A percentile compares a stretch with the other conserved stretches of the same genome.
phyloP scores from a whole-genome alignment of 2,113 vertebrate genomes.

The Spermophilus dauricus region DNA sequence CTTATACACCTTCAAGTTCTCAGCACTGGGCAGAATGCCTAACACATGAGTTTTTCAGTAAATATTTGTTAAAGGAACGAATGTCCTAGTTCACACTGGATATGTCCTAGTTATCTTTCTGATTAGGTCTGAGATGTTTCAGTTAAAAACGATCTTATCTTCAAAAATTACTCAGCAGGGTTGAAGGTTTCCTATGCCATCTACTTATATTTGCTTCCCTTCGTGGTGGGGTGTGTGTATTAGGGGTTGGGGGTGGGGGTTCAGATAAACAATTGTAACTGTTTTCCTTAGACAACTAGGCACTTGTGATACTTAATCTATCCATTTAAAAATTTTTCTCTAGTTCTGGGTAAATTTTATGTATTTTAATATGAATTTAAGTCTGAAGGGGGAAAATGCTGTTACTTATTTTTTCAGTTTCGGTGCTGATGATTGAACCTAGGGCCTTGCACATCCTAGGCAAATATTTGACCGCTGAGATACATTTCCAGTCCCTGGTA shows the following conservation, averaged over 20 bases:
- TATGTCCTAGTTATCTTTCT: not conserved
- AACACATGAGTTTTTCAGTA: constrained; percentile 9
- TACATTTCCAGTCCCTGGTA: not conserved
- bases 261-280: not conserved
- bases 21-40: not conserved
- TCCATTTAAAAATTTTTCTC: not conserved
- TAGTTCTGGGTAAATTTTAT: constrained; percentile 44
- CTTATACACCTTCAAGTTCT: not conserved
- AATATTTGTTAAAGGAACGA: constrained; percentile 29
- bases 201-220: constrained; percentile 36
- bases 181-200: not conserved
- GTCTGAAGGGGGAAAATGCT: constrained; percentile 8
- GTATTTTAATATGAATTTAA: constrained; percentile 17
- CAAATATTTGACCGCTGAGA: not conserved
- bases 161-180: not conserved
- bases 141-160: not conserved
- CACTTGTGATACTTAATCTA: not conserved
- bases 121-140: not conserved
- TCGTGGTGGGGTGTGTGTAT: too few species aligned
- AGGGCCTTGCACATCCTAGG: not conserved
- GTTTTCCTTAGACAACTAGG: not conserved
- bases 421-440: not conserved
- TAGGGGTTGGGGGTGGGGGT: too few species aligned
- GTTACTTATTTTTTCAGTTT: not conserved
- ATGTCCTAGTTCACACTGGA: not conserved